Evolutionary conservation across 2,797 vertebrate species (phyloP), one percentile per base, ranked within the genome.

Genomic region (Manis pentadactyla): DNA sequence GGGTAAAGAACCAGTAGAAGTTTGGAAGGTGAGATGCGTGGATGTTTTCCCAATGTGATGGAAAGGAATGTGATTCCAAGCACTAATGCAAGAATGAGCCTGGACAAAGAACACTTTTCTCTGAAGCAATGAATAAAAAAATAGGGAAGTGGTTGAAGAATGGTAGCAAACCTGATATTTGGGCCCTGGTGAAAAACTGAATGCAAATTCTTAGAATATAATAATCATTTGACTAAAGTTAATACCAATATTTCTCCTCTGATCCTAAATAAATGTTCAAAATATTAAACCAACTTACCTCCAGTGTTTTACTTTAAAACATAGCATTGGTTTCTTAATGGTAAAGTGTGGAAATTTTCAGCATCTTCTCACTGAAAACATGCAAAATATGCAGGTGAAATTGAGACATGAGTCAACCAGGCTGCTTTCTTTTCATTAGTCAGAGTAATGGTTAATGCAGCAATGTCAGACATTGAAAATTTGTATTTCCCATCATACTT

Each of bases 251-350:
- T 69, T 81, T 91, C 10, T 59, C 31, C 18, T 88, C 23, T 89
- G 9, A 71, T 46, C 19, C 68, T 73, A 39, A 95, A 57, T 85
- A 89, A 71, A 59, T 83, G 12, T 66, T 92, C 8, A 87, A 82
- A 95, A 89, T 46, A 85, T 85, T 86, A 29, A 68, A 87, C 37
- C 59, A 92, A 77, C 23, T 90, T 89, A 53, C 18, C 9, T 77
- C 29, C 39, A 84, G 3, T 81, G 25, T 68, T 85, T 90, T 78
- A 14, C 27, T 81, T 90, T 34, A 59, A 81, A 81, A 46, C 42
- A 91, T 66, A 82, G 7, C 25, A 61, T 61, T 57, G 61, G 46
- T 39, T 79, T 53, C 19, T 39, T 64, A 27, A 31, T 25, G 51
- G 21, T 57, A 79, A 49, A 57, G 6, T 53, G 13, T 31, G 34